phyloP scores from a whole-genome alignment of 2,888 invertebrate genomes.

The Eupeodes latifasciatus region DNA sequence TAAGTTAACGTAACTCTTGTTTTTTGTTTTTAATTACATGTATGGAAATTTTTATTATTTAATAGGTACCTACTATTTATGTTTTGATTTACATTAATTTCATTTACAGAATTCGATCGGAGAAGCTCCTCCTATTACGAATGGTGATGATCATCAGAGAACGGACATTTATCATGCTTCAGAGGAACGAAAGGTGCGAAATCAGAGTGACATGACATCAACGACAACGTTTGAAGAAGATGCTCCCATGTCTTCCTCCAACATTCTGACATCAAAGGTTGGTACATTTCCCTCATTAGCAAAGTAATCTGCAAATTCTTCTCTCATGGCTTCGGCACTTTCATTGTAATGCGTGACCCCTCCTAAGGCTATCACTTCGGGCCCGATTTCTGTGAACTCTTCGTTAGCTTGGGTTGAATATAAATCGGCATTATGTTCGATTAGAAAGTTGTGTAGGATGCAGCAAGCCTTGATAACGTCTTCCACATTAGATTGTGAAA shows the following conservation, averaged over 20 bases:
- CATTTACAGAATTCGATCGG: slow-evolving; percentile 14
- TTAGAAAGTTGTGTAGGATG: slow-evolving; percentile 70
- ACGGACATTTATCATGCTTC: not conserved
- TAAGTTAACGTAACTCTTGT: slow-evolving; percentile 32
- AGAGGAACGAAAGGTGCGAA: not conserved
- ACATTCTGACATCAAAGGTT: slow-evolving; percentile 66
- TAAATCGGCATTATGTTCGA: slow-evolving; percentile 59
- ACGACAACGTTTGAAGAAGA: slow-evolving; percentile 57
- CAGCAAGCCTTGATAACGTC: slow-evolving; percentile 66
- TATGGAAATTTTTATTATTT: not conserved
- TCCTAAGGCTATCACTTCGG: slow-evolving; percentile 35
- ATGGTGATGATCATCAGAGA: slow-evolving; percentile 1
- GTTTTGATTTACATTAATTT: slow-evolving; percentile 1
- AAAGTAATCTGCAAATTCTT: slow-evolving; percentile 66
- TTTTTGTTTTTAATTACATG: not conserved
- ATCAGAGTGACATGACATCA: slow-evolving; percentile 55
- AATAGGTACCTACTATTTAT: no score
- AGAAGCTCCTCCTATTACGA: not conserved
- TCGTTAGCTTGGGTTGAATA: slow-evolving; percentile 26
- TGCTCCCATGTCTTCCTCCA: slow-evolving; percentile 48
- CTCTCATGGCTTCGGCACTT: slow-evolving; percentile 56
- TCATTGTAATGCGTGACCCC: slow-evolving; percentile 34
- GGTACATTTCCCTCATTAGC: slow-evolving; percentile 60
- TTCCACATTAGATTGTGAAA: slow-evolving; percentile 53
- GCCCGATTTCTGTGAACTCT: not conserved